Conservation (phyloP, 2,888 invertebrate genomes). For the Bugula neritina region DNA sequence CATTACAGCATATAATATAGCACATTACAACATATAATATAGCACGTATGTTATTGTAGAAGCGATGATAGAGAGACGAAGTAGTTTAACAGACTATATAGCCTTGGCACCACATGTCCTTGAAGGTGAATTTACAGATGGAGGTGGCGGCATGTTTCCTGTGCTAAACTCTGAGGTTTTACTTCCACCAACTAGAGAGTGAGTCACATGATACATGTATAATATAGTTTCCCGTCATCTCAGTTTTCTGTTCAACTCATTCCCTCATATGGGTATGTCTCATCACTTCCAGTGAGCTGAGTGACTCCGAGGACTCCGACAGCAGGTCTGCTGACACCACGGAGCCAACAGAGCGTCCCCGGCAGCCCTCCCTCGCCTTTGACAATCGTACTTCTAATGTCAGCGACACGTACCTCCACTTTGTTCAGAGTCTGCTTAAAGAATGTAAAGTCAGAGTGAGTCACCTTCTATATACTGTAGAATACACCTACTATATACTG, state of each 20-base stretch:
- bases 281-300: background rate
- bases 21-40: background rate
- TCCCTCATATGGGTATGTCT: too few species aligned
- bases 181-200: background rate
- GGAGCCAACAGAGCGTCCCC: background rate
- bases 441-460: conserved; percentile 59
- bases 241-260: background rate
- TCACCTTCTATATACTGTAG: too few species aligned
- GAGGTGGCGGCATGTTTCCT: conserved; percentile 67
- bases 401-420: conserved; percentile 89
- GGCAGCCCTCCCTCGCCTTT: conserved; percentile 14
- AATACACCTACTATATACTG: too few species aligned
- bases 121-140: conserved; percentile 50
- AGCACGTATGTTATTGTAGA: too few species aligned
- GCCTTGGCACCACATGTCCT: conserved; percentile 75
- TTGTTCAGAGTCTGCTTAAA: conserved; percentile 92
- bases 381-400: background rate
- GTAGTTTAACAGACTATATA: conserved; percentile 66
- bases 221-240: background rate
- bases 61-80: conserved; percentile 56
- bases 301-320: background rate
- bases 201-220: background rate
- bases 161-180: conserved; percentile 62
- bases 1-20: background rate
- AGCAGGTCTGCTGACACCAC: background rate